Percentiles rank a stretch among this genome's conserved stretches.
Conservation (phyloP, 2,797 vertebrate species). For the Nyctalus aviator region DNA sequence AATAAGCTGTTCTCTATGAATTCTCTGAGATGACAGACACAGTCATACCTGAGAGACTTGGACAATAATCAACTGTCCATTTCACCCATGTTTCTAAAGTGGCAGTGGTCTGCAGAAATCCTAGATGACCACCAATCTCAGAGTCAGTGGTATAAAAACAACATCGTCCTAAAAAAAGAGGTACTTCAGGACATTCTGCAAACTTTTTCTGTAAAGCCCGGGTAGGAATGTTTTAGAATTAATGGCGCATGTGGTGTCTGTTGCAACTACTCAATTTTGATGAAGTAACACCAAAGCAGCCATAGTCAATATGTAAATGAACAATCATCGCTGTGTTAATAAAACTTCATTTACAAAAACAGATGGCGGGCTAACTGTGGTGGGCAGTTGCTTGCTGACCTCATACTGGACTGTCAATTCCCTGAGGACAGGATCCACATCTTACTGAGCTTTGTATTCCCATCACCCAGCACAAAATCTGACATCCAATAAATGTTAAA, state of each 20-base stretch:
- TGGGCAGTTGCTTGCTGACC: not conserved
- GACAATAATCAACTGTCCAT: not conserved
- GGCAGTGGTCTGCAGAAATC: not conserved
- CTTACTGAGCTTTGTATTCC: slow-evolving; percentile 6
- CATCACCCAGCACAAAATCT: not conserved
- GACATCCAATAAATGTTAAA: slow-evolving; percentile 13
- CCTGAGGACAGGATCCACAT: not conserved
- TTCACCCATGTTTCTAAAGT: slow-evolving; percentile 30
- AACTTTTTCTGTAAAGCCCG: not conserved
- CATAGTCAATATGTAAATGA: not conserved
- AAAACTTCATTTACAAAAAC: slow-evolving; percentile 26
- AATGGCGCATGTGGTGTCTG: not conserved
- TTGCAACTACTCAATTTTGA: not conserved
- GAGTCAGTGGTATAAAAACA: not conserved
- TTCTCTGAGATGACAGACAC: not conserved
- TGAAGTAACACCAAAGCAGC: not conserved
- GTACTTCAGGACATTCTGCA: not conserved
- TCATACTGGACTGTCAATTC: not conserved
- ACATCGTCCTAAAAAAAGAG: not conserved
- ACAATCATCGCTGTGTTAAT: not conserved
- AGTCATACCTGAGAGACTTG: not conserved
- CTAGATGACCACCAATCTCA: not conserved
- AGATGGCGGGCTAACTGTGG: not conserved
- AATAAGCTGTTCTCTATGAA: not conserved
- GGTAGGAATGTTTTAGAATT: not conserved